These are phyloP conservation scores for Onthophagus taurus DNA, from an alignment of 1,140 invertebrate species.

Conservation along the genomic window DNA sequence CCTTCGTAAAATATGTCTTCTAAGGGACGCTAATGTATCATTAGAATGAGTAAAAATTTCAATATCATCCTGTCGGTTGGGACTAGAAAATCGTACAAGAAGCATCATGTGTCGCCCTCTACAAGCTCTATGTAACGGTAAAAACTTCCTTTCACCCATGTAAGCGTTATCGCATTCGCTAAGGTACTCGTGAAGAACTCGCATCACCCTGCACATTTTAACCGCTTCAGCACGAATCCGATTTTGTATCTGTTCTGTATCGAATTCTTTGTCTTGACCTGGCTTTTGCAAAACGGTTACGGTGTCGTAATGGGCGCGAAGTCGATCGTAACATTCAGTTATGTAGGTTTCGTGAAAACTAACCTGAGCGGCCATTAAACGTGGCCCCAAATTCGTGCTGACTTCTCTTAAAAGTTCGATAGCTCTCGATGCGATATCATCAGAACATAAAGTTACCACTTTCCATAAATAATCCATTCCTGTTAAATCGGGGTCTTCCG, in stretches of 20 bases:
- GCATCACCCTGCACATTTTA: constrained; percentile 83
- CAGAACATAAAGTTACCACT: constrained; percentile 76
- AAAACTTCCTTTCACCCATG: constrained; percentile 77
- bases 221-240: constrained; percentile 64
- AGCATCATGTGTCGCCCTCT: constrained; percentile 83
- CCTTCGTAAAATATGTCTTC: constrained; percentile 62
- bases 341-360: constrained; percentile 89
- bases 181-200: constrained; percentile 91
- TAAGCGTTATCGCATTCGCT: constrained; percentile 92
- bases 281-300: constrained; percentile 46
- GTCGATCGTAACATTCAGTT: constrained; percentile 76
- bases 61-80: constrained; percentile 84
- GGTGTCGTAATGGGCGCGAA: constrained; percentile 74
- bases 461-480: constrained; percentile 92
- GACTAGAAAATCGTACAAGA: constrained; percentile 81
- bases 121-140: constrained; percentile 79
- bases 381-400: constrained; percentile 85
- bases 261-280: constrained; percentile 29
- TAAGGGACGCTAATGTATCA: constrained; percentile 77
- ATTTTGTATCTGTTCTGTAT: constrained; percentile 36
- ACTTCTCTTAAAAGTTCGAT: constrained; percentile 89
- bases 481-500: constrained; percentile 83
- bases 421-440: constrained; percentile 85
- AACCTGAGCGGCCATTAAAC: constrained; percentile 61
- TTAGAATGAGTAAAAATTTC: constrained; percentile 91